Evolutionary conservation across 2,888 invertebrate genomes (phyloP).

Genomic region (Apocheima hispidaria): DNA sequence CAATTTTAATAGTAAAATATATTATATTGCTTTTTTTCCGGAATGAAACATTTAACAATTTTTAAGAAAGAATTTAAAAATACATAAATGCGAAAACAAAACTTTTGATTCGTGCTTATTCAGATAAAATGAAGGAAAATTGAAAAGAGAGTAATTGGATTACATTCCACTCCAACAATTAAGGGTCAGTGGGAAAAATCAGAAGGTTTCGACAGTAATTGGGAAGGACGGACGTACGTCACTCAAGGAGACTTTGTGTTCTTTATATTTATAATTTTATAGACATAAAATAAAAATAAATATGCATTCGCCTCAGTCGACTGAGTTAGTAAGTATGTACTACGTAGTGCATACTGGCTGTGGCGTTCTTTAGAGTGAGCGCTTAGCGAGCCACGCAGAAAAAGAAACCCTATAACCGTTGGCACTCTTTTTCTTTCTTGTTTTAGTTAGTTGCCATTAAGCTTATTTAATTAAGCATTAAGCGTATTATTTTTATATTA

Average conservation of each 20-base stretch:
- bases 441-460: too few relatives aligned
- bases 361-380: too few relatives aligned
- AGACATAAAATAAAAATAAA: background rate
- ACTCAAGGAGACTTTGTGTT: background rate
- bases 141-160: constrained; percentile 18
- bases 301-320: background rate
- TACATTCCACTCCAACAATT: constrained; percentile 17
- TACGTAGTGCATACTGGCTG: too few relatives aligned
- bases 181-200: constrained; percentile 19
- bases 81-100: background rate
- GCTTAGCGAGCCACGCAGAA: too few relatives aligned
- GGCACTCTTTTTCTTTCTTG: too few relatives aligned
- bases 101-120: constrained; percentile 6
- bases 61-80: background rate
- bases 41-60: background rate
- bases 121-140: constrained; percentile 12
- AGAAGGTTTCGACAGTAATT: constrained; percentile 7
- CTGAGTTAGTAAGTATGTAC: too few relatives aligned
- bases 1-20: too few relatives aligned
- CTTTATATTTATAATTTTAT: background rate
- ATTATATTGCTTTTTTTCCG: too few relatives aligned
- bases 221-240: constrained; percentile 7
- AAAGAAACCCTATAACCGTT: too few relatives aligned
- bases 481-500: too few relatives aligned
- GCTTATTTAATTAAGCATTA: too few relatives aligned